phyloP scores from a whole-genome alignment of 1,140 invertebrate species.

The Zaprionus inermis region DNA sequence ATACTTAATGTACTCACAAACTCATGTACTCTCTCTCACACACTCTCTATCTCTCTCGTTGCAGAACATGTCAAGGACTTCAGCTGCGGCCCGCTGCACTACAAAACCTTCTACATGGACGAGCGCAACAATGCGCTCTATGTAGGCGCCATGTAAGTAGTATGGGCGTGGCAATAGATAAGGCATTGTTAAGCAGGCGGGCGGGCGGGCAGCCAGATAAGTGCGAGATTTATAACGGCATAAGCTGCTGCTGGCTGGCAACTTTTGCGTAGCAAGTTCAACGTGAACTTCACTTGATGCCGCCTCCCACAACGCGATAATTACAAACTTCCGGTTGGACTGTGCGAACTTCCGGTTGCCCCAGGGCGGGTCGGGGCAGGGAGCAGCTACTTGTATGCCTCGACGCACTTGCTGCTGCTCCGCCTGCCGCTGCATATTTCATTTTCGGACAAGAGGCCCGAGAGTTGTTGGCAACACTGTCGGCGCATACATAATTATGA shows the following conservation, averaged over 20 bases:
- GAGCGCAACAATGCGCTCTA: conserved; percentile 90
- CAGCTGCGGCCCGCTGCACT: conserved; percentile 92
- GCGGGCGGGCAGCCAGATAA: neutral
- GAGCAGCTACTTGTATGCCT: conserved; percentile 26
- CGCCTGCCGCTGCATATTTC: conserved; percentile 66
- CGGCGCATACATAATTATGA: conserved; percentile 83
- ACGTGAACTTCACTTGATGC: conserved; percentile 1
- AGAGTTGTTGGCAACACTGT: conserved; percentile 68
- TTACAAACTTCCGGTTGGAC: conserved; percentile 69
- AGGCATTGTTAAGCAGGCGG: neutral
- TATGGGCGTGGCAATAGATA: neutral
- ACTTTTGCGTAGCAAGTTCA: conserved; percentile 43
- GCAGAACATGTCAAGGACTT: conserved; percentile 94
- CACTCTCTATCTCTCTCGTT: conserved; percentile 84
- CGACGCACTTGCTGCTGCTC: conserved; percentile 33
- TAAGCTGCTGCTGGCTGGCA: conserved; percentile 12
- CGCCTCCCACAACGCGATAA: conserved; percentile 45
- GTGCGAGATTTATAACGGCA: conserved; percentile 18
- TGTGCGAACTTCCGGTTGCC: conserved; percentile 44
- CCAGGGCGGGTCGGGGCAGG: neutral
- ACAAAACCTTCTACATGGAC: conserved; percentile 93
- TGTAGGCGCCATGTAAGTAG: conserved; percentile 94
- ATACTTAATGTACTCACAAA: conserved; percentile 19
- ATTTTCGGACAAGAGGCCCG: conserved; percentile 43
- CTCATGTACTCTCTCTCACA: neutral